Evolutionary conservation across 1,140 invertebrate species (phyloP).

Genomic region (Bradysia coprophila): DNA sequence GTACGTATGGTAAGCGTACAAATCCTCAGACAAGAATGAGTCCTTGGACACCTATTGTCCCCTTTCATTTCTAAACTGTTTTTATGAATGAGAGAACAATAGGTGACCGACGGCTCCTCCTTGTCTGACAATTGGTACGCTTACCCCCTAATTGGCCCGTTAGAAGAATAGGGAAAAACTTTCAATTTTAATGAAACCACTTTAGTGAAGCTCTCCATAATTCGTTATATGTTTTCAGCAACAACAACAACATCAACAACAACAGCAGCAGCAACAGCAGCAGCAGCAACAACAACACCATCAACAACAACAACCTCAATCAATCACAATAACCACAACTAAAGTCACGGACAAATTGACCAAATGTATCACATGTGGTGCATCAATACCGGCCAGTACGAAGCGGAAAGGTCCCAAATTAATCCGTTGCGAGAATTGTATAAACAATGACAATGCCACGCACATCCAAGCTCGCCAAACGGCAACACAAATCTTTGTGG

Average conservation of each 20-base stretch:
- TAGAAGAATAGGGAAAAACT: too few species aligned
- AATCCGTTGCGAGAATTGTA: slow-evolving; percentile 34
- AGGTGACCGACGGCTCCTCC: too few species aligned
- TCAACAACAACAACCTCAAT: slow-evolving; percentile 6
- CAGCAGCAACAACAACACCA: slow-evolving; percentile 12
- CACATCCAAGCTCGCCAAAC: slow-evolving; percentile 10
- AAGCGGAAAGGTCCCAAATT: slow-evolving; percentile 36
- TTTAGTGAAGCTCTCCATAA: too few species aligned
- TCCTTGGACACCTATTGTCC: too few species aligned
- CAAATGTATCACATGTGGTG: slow-evolving; percentile 35
- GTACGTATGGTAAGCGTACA: too few species aligned
- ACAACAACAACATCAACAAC: not conserved
- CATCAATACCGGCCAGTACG: slow-evolving; percentile 26
- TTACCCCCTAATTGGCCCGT: too few species aligned
- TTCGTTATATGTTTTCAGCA: too few species aligned
- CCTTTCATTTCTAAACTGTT: too few species aligned
- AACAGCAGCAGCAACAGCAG: not conserved
- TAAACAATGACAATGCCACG: slow-evolving; percentile 29
- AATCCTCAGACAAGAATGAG: too few species aligned
- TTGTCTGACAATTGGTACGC: too few species aligned
- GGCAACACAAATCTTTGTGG: slow-evolving; percentile 38
- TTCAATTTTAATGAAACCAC: too few species aligned
- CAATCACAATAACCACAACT: slow-evolving; percentile 15
- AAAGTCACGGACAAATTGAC: slow-evolving; percentile 15
- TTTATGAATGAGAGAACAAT: too few species aligned